Evolutionary conservation across 2,797 vertebrate species (phyloP), one percentile per base, ranked within the genome.

Genomic region (Alosa sapidissima): DNA sequence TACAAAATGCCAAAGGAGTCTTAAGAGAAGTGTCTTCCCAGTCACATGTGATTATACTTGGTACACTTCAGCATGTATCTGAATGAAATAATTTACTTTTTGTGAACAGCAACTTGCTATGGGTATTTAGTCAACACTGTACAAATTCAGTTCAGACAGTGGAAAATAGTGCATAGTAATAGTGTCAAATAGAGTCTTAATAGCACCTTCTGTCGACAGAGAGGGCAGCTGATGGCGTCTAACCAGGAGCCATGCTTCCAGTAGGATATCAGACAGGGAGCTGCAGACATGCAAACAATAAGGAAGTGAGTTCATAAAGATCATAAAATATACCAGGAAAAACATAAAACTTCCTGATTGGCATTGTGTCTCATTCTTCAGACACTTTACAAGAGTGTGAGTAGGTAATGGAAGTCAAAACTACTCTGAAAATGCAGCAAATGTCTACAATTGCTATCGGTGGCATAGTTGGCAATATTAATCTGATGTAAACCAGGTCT

Each of bases 201-300:
- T 78, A 49, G 21, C 92, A 97, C 97, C 95, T 97, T 96, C 90
- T 97, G 95, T 91, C 96, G 95, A 90, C 96, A 97, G 85, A 97
- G 94, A 83, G 97, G 96, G 85, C 96, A 97, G 89, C 89, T 96
- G 92, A 97, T 93, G 2, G 96, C 95, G 7, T 95, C 94, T 87
- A 96, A 88, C 94, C 95, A 96, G 36, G 95, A 92, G 21, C 95
- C 94, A 0, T 97, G 96, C 88, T 95, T 97, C 96, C 96, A 97
- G 88, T 94, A 97, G 5, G 93, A 88, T 51, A 97, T 96, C 84
- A 97, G 93, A 92, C 96, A 97, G 81, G 94, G 92, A 82, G 96
- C 96, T 97, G 91, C n/a, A 89, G 52, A 87, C 86, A 82, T 6
- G 81, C 90, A 82, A 83, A 55, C 54, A 5, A 47, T 21, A 10